Conservation (phyloP, 2,797 vertebrate species). For the Sebastolobus alascanus region DNA sequence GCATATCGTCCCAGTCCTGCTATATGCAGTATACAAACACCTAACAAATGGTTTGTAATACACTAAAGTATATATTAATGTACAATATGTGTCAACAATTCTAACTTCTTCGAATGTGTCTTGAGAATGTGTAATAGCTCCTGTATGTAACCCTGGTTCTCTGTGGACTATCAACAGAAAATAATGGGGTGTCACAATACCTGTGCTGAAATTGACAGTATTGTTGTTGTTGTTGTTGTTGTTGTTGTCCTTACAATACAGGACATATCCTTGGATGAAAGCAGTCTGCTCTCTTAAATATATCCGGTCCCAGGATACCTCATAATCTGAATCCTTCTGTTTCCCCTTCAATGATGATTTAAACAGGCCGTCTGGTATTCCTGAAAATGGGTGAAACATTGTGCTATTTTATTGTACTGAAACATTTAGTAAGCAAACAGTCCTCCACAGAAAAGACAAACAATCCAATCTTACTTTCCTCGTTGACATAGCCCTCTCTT, state of each 20-base stretch:
- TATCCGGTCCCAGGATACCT: constrained; percentile 73
- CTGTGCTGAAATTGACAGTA: constrained; percentile 32
- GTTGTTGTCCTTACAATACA: constrained; percentile 27
- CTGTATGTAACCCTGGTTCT: not conserved
- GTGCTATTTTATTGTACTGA: not conserved
- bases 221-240: fast-evolving
- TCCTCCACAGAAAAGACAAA: not conserved
- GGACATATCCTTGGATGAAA: constrained; percentile 70
- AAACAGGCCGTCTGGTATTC: constrained; percentile 46
- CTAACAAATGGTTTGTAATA: too few relatives aligned
- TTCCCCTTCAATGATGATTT: not conserved
- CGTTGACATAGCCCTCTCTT: constrained; percentile 71
- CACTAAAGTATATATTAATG: too few relatives aligned
- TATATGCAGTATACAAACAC: too few relatives aligned
- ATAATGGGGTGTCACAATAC: constrained; percentile 31
- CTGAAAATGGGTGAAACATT: constrained; percentile 24
- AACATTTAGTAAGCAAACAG: not conserved
- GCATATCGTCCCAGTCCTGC: too few relatives aligned
- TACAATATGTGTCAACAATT: too few relatives aligned
- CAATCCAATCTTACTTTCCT: constrained; percentile 67
- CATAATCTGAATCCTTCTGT: constrained; percentile 20
- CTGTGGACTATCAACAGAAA: not conserved
- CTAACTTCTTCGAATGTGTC: not conserved
- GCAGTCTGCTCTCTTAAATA: constrained; percentile 54
- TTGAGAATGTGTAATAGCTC: not conserved